Percentiles rank a stretch among this genome's conserved stretches.
Conservation (phyloP, 2,797 vertebrate genomes). For the Microctenopoma stevenorrisi region DNA sequence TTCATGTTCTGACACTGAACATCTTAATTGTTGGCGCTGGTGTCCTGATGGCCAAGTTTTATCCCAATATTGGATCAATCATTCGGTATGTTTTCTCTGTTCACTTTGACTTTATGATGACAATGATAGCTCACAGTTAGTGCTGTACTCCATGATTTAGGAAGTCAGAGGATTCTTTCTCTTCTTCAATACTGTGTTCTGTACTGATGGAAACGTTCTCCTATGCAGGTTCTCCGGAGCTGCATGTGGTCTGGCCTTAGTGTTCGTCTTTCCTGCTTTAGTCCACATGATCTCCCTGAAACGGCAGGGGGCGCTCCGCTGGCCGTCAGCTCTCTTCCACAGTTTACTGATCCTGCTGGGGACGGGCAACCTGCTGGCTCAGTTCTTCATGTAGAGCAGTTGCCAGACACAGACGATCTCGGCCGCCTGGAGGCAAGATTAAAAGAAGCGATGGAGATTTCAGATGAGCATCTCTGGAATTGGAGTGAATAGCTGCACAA, state of each 20-base stretch:
- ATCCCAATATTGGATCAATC: slow-evolving; percentile 96
- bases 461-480: slow-evolving; percentile 1
- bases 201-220: neutral
- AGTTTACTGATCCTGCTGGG: slow-evolving; percentile 90
- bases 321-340: slow-evolving; percentile 87
- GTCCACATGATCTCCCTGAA: slow-evolving; percentile 88
- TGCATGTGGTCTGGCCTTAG: slow-evolving; percentile 92
- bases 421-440: neutral
- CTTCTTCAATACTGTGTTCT: neutral
- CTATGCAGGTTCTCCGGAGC: slow-evolving; percentile 92
- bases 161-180: too few relatives aligned
- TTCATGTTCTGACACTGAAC: slow-evolving; percentile 90
- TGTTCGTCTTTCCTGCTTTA: slow-evolving; percentile 93
- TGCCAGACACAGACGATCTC: neutral
- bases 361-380: slow-evolving; percentile 89
- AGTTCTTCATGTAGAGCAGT: slow-evolving; percentile 90
- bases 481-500: neutral
- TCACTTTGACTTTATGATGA: neutral
- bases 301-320: slow-evolving; percentile 83
- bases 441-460: slow-evolving; percentile 1
- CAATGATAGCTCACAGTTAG: neutral
- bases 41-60: slow-evolving; percentile 91
- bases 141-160: too few relatives aligned
- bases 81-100: slow-evolving; percentile 85
- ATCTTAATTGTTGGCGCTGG: slow-evolving; percentile 88